These are phyloP conservation scores for Drosophila stalkeri DNA, from an alignment of 2,888 invertebrate genomes.

Conservation along the genomic window DNA sequence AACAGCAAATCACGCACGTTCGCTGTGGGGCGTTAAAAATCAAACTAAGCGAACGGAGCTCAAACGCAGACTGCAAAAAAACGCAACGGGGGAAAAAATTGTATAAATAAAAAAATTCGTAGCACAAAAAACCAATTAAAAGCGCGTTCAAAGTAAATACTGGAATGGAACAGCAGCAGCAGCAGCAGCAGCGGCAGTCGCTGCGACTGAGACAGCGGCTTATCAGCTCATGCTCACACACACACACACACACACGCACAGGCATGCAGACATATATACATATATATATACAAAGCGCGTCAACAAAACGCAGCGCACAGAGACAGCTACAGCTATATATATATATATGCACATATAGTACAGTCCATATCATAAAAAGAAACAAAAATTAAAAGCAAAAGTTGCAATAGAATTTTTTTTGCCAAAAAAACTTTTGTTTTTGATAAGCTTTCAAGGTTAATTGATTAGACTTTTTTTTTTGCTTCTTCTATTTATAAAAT, in stretches of 20 bases:
- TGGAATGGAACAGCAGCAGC: conserved; percentile 23
- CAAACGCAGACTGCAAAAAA: conserved; percentile 67
- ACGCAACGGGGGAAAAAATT: conserved; percentile 44
- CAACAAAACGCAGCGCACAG: conserved; percentile 55
- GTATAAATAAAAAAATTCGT: conserved; percentile 46
- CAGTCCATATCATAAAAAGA: conserved; percentile 14
- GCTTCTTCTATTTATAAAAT: conserved; percentile 11
- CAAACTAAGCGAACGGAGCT: conserved; percentile 45
- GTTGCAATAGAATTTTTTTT: conserved; percentile 42
- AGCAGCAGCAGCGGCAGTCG: conserved; percentile 9
- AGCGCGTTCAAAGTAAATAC: conserved; percentile 45
- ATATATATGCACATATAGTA: conserved; percentile 15
- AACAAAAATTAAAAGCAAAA: conserved; percentile 20
- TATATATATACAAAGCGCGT: conserved; percentile 11
- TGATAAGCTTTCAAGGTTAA: conserved; percentile 67
- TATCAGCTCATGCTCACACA: conserved; percentile 46
- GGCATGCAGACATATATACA: neutral
- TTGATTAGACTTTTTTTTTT: conserved; percentile 49
- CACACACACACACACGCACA: conserved; percentile 7
- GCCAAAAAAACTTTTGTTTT: conserved; percentile 5
- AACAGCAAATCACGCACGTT: conserved; percentile 20
- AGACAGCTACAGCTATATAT: conserved; percentile 23
- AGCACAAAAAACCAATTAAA: conserved; percentile 48
- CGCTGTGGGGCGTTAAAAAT: conserved; percentile 24
- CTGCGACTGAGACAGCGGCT: conserved; percentile 36